Conservation (phyloP, 2,797 vertebrate genomes). For the Lates japonicus region DNA sequence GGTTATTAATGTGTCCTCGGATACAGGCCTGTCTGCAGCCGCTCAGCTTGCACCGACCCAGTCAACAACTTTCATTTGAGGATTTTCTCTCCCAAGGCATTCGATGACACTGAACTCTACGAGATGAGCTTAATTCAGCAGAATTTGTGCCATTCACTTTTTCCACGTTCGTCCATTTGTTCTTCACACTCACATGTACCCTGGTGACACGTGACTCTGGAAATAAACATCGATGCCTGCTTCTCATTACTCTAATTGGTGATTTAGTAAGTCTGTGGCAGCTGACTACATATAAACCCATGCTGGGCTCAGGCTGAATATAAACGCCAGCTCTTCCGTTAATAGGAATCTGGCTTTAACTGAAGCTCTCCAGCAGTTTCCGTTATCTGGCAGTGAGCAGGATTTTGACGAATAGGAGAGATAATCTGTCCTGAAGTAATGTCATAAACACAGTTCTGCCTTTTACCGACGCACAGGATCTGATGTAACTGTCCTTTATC, state of each 20-base stretch:
- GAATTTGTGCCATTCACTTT: slow-evolving; percentile 17
- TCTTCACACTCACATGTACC: slow-evolving; percentile 57
- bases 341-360: slow-evolving; percentile 39
- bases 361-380: slow-evolving; percentile 48
- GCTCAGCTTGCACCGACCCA: neutral
- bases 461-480: slow-evolving; percentile 8
- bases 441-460: slow-evolving; percentile 39
- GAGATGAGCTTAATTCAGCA: slow-evolving; percentile 12
- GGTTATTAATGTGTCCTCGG: slow-evolving; percentile 15
- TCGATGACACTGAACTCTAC: neutral
- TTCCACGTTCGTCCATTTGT: slow-evolving; percentile 44
- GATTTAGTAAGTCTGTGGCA: slow-evolving; percentile 60
- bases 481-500: slow-evolving; percentile 13
- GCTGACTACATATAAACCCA: slow-evolving; percentile 53
- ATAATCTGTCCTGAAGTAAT: slow-evolving; percentile 43
- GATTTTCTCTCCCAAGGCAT: neutral
- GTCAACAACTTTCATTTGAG: neutral
- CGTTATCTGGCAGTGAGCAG: slow-evolving; percentile 30
- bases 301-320: slow-evolving; percentile 31
- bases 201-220: slow-evolving; percentile 46
- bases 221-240: slow-evolving; percentile 56
- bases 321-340: slow-evolving; percentile 56
- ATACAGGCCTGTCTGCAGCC: slow-evolving; percentile 5
- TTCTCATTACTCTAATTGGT: slow-evolving; percentile 66
- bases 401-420: slow-evolving; percentile 35